Conservation (phyloP, 2,113 vertebrate genomes). For the Tympanuchus pallidicinctus region DNA sequence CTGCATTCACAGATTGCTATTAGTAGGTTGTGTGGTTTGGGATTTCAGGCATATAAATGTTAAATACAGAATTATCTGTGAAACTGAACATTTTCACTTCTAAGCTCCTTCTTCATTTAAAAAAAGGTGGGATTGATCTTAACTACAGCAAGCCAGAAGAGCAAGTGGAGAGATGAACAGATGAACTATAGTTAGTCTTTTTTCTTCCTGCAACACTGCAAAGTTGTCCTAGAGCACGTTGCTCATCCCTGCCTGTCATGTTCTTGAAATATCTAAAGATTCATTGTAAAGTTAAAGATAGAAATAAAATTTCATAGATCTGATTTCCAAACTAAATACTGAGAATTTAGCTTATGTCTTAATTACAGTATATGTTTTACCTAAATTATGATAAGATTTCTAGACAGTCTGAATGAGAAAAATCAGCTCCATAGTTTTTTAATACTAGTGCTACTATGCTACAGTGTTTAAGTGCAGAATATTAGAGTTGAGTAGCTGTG, state of each 20-base stretch:
- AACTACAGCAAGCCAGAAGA: background rate
- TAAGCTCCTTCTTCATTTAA: background rate
- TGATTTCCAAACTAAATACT: background rate
- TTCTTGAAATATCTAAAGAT: background rate
- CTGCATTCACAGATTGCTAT: background rate
- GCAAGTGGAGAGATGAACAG: background rate
- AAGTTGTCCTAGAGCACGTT: background rate
- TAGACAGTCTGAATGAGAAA: background rate
- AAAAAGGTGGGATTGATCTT: background rate
- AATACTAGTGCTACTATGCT: background rate
- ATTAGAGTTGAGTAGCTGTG: background rate
- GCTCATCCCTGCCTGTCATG: background rate
- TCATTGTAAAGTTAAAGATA: background rate
- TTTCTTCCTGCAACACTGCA: background rate
- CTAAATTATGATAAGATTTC: background rate
- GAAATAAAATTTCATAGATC: background rate
- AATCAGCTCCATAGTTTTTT: background rate
- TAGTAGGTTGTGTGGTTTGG: background rate
- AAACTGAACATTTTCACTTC: rapidly evolving
- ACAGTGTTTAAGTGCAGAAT: background rate
- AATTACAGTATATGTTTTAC: background rate
- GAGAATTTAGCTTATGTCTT: background rate
- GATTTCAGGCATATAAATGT: background rate
- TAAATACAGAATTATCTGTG: background rate
- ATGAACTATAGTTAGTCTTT: background rate